phyloP scores from a whole-genome alignment of 1,140 invertebrate genomes.

The Pollicipes pollicipes region DNA sequence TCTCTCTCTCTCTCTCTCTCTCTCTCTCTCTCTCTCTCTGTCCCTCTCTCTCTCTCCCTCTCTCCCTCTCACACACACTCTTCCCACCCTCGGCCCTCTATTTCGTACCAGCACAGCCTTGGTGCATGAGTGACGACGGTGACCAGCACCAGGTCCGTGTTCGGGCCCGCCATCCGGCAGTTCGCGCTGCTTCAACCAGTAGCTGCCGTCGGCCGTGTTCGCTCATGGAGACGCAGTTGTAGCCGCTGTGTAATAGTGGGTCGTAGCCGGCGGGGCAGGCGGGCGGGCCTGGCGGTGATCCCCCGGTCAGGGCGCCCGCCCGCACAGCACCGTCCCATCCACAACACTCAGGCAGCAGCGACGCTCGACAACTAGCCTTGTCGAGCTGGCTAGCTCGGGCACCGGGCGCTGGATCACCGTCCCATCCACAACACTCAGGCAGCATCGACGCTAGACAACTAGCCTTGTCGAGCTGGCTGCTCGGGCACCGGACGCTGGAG shows the following conservation, averaged over 20 bases:
- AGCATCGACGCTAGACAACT: neutral
- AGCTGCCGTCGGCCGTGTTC: neutral
- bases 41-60: neutral
- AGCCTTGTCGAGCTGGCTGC: neutral
- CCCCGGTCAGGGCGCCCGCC: too few relatives aligned
- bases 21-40: too few relatives aligned
- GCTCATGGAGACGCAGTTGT: neutral
- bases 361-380: too few relatives aligned
- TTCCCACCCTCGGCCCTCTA: too few relatives aligned
- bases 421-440: too few relatives aligned
- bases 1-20: too few relatives aligned
- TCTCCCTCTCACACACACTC: too few relatives aligned
- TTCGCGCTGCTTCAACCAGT: neutral
- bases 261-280: neutral
- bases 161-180: neutral
- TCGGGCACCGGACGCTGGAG: too few relatives aligned
- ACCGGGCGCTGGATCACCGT: too few relatives aligned
- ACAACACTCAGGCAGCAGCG: too few relatives aligned
- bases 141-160: neutral
- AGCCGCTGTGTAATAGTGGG: neutral
- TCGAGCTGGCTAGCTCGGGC: too few relatives aligned
- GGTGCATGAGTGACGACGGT: neutral
- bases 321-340: too few relatives aligned
- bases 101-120: neutral
- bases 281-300: neutral